Evolutionary conservation across 2,888 invertebrate species (phyloP).

Genomic region (Drosophila mercatorum): DNA sequence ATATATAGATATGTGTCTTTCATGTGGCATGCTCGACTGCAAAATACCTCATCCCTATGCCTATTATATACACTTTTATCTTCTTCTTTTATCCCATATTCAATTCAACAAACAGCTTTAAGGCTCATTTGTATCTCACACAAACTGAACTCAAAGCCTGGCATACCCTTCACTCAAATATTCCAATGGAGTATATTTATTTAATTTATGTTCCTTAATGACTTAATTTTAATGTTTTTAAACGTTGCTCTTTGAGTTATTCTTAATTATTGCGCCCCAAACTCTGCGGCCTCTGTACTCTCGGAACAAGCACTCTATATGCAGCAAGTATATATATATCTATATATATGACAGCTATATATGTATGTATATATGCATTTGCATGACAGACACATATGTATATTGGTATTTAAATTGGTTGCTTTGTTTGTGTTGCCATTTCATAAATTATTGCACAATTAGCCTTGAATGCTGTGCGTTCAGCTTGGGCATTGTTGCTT

Average conservation of each 20-base stretch:
- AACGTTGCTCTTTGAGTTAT: conserved; percentile 20
- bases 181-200: not conserved
- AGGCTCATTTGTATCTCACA: not conserved
- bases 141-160: not conserved
- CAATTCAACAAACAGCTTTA: not conserved
- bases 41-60: too few species aligned
- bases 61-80: too few species aligned
- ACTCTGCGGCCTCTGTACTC: conserved; percentile 11
- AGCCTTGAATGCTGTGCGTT: conserved; percentile 57
- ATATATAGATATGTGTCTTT: too few species aligned
- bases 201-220: conserved; percentile 15
- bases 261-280: conserved; percentile 21
- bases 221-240: conserved; percentile 26
- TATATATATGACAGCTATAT: not conserved
- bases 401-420: conserved; percentile 37
- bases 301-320: conserved; percentile 1
- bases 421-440: conserved; percentile 52
- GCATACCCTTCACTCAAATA: not conserved
- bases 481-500: conserved; percentile 17
- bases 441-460: conserved; percentile 74
- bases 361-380: not conserved
- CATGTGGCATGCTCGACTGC: not conserved
- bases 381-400: conserved; percentile 17
- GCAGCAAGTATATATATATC: not conserved
- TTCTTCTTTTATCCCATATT: too few species aligned